phyloP scores from a whole-genome alignment of 2,888 invertebrate species.

The Acanthosoma haemorrhoidale region DNA sequence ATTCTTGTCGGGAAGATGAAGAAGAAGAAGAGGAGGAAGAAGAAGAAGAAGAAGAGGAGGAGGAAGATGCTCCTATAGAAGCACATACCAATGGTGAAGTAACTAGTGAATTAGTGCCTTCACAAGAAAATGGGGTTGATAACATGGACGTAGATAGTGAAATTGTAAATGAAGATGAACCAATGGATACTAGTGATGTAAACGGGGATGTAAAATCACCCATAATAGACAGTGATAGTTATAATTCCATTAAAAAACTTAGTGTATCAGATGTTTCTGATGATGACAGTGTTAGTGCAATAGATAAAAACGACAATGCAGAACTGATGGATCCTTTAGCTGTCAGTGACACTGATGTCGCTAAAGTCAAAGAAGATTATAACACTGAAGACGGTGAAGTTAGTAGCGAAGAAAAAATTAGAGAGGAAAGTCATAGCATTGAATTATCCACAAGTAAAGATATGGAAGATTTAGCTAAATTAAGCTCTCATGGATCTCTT shows the following conservation, averaged over 20 bases:
- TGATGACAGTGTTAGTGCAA: constrained; percentile 26
- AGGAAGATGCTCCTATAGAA: constrained; percentile 41
- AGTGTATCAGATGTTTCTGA: constrained; percentile 24
- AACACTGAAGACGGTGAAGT: not conserved
- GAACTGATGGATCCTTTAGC: not conserved
- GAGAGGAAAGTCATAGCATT: not conserved
- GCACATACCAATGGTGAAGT: constrained; percentile 34
- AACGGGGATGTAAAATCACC: constrained; percentile 15
- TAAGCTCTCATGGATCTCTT: constrained; percentile 35
- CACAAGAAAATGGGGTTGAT: constrained; percentile 26
- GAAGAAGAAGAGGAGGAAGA: constrained; percentile 41
- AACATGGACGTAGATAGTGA: constrained; percentile 40
- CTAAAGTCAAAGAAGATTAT: not conserved
- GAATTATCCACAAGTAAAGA: constrained; percentile 29
- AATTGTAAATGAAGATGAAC: constrained; percentile 16
- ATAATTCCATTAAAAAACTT: constrained; percentile 15
- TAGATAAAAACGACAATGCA: not conserved
- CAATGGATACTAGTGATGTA: constrained; percentile 21
- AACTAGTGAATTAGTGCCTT: constrained; percentile 25
- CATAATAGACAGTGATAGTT: constrained; percentile 22
- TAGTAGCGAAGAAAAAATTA: too few relatives aligned
- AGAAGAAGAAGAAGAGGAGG: constrained; percentile 41
- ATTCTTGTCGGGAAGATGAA: constrained; percentile 35
- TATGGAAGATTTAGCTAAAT: constrained; percentile 35
- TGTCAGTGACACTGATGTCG: not conserved